These are phyloP conservation scores for Malacoraja senta DNA, from an alignment of 2,797 vertebrate genomes.

Conservation along the genomic window DNA sequence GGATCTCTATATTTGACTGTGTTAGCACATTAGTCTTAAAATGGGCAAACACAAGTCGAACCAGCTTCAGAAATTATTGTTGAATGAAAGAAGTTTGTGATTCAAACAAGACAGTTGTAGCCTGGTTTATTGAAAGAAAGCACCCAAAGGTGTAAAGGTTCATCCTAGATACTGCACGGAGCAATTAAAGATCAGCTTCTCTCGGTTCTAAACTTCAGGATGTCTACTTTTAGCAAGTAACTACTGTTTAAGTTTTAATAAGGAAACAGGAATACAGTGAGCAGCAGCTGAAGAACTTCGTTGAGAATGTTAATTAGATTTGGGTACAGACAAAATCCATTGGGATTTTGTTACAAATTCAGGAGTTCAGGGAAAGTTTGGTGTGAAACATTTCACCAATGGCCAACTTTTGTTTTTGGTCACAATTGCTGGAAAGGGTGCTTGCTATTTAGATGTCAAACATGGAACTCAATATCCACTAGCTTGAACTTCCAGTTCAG, in stretches of 20 bases:
- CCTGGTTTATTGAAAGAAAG: slow-evolving; percentile 11
- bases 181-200: neutral
- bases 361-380: neutral
- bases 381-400: neutral
- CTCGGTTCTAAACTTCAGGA: neutral
- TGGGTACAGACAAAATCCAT: neutral
- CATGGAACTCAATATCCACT: neutral
- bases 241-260: neutral
- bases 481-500: neutral
- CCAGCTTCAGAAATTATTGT: neutral
- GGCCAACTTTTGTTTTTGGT: neutral
- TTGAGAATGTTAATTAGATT: neutral
- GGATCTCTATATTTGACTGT: neutral
- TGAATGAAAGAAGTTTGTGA: neutral
- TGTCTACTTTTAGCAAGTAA: neutral
- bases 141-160: neutral
- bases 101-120: neutral
- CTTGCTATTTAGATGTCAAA: slow-evolving; percentile 10
- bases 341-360: neutral
- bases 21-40: neutral
- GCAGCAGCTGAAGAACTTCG: neutral
- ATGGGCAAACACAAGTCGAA: neutral
- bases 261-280: neutral
- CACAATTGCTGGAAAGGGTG: neutral
- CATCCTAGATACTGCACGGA: too few species aligned